These are phyloP conservation scores for Boulengerochromis microlepis DNA, from an alignment of 2,113 vertebrate species.

Conservation along the genomic window DNA sequence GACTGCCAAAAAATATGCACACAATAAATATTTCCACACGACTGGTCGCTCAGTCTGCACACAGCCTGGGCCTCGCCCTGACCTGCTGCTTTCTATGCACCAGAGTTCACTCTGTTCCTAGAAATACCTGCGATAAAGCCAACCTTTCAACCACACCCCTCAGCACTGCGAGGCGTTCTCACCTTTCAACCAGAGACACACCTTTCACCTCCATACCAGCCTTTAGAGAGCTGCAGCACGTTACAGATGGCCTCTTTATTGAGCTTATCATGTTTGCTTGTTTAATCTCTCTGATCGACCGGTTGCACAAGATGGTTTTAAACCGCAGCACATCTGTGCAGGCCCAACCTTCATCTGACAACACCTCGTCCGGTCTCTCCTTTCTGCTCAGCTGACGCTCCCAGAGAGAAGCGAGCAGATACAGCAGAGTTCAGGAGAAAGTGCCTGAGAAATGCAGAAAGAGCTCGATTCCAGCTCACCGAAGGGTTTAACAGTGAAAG, in stretches of 20 bases:
- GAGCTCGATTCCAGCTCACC: not conserved
- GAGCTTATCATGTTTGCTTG: rapidly evolving
- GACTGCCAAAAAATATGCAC: not conserved
- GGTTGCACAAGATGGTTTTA: not conserved
- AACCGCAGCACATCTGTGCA: not conserved
- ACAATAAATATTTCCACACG: not conserved
- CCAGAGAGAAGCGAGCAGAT: not conserved
- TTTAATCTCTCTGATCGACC: not conserved
- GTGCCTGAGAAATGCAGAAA: not conserved
- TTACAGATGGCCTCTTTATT: not conserved
- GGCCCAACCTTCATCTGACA: not conserved
- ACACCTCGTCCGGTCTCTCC: not conserved
- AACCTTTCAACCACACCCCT: not conserved
- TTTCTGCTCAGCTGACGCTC: not conserved
- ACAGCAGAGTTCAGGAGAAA: not conserved
- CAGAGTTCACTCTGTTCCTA: not conserved
- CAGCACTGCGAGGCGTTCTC: not conserved
- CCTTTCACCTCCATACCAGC: not conserved
- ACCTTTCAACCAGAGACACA: not conserved
- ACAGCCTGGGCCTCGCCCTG: not conserved
- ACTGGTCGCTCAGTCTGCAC: rapidly evolving
- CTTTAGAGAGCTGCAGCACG: not conserved
- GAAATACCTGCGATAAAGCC: not conserved
- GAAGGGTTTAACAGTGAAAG: not conserved
- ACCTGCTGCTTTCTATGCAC: not conserved